These are phyloP conservation scores for Bacillus rossius DNA, from an alignment of 1,140 invertebrate species.

Conservation along the genomic window DNA sequence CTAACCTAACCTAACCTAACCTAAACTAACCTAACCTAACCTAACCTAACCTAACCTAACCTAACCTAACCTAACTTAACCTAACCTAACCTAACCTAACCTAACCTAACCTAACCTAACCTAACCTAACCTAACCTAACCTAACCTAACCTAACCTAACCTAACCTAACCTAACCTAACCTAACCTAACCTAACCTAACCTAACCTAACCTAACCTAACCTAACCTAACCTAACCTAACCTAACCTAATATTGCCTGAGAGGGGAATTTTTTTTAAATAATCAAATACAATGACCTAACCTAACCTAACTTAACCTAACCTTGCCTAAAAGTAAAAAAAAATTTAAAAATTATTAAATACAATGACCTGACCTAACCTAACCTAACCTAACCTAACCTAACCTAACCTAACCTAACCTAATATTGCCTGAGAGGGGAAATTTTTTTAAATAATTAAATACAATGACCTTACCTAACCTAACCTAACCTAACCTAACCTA, in stretches of 20 bases:
- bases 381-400: constrained; percentile 14
- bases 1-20: constrained; percentile 22
- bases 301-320: constrained; percentile 20
- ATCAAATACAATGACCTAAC: no score
- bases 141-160: no score
- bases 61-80: constrained; percentile 24
- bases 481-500: no score
- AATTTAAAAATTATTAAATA: constrained; percentile 17
- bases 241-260: constrained; percentile 19
- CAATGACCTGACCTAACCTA: background rate
- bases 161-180: no score
- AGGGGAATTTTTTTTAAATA: no score
- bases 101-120: constrained; percentile 20
- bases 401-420: constrained; percentile 7
- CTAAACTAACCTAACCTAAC: constrained; percentile 25
- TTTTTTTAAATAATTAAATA: no score
- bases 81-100: constrained; percentile 24
- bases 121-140: no score
- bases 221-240: constrained; percentile 23
- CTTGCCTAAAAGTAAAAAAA: constrained; percentile 16
- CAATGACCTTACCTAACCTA: no score
- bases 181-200: constrained; percentile 23
- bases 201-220: constrained; percentile 23
- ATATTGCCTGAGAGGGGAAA: constrained; percentile 9
- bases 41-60: constrained; percentile 23